Conservation (phyloP, 2,113 vertebrate species). For the Fukomys damarensis region DNA sequence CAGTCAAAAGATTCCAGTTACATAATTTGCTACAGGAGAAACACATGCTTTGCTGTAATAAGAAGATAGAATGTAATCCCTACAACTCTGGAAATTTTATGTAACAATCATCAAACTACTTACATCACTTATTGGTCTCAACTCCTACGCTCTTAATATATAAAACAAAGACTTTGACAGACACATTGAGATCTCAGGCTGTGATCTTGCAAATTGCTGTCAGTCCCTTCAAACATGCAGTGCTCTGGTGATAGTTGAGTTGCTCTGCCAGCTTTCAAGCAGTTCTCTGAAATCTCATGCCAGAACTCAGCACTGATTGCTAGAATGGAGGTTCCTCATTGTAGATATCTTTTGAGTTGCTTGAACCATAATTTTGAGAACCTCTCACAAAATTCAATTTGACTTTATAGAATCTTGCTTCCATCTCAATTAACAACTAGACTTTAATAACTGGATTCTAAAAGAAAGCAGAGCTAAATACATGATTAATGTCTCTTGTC, state of each 20-base stretch:
- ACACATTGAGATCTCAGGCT: not conserved
- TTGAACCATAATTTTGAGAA: not conserved
- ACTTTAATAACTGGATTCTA: not conserved
- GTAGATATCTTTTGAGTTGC: not conserved
- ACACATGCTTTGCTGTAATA: not conserved
- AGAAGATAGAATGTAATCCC: not conserved
- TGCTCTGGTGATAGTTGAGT: rapidly evolving
- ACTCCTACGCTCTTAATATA: not conserved
- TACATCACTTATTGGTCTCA: not conserved
- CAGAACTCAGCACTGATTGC: not conserved
- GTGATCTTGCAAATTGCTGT: not conserved
- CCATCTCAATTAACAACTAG: not conserved
- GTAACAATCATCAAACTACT: not conserved
- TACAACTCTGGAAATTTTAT: not conserved
- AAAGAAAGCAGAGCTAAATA: not conserved
- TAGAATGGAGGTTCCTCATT: not conserved
- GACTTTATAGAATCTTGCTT: not conserved
- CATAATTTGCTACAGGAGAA: not conserved
- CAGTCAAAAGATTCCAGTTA: not conserved
- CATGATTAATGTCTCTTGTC: not conserved
- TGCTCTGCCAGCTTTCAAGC: not conserved
- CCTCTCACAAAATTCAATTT: not conserved
- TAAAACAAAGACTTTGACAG: not conserved
- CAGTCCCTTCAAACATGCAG: not conserved
- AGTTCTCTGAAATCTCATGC: not conserved